Evolutionary conservation across 2,113 vertebrate species (phyloP), one percentile per base, ranked within the genome.

Genomic region (Bucco capensis): DNA sequence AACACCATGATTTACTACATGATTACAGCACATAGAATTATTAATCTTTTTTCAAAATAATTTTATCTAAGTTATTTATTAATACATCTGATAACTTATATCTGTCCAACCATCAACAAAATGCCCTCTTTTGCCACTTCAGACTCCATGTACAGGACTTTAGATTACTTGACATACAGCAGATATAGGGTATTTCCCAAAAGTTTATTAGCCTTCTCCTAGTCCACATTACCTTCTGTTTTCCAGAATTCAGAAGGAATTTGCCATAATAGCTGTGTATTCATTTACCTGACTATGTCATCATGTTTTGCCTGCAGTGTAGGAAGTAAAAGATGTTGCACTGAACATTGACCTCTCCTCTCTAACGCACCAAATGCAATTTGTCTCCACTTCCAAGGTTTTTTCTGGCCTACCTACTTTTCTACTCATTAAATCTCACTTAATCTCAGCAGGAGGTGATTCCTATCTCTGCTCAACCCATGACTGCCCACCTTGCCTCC

Each of bases 131-230:
- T 44, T 73, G 30, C n/a, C 35, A 16, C 38, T 92, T 86, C 40
- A 92, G 31, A 66, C 23, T 51, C 35, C 35, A 42, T 2, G 2
- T 56, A 79, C 1, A 1, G 19, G 53, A 44, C 38, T 47, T 83
- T 5, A 70, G 7, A 42, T 46, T 27, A 30, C 1, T 0, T 50
- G 19, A 65, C 1, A 1, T 53, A 56, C 16, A 79, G n/a, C 46
- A 89, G 46, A 21, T 25, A 53, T 1, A 24, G 8, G 15, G 4
- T 56, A 65, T 46, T 79, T 78, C 14, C 50, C 72, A 56, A 65
- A 40, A 64, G 8, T 10, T 60, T 54, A 33, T 9, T 49, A 50
- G 27, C 14, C 19, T 37, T 72, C 18, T 69, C 8, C 44, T 75
- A 38, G 18, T 5, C 33, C 9, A 33, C 38, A 15, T 37, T 19